phyloP scores from a whole-genome alignment of 2,888 invertebrate genomes.

The Hoplodrina ambigua region DNA sequence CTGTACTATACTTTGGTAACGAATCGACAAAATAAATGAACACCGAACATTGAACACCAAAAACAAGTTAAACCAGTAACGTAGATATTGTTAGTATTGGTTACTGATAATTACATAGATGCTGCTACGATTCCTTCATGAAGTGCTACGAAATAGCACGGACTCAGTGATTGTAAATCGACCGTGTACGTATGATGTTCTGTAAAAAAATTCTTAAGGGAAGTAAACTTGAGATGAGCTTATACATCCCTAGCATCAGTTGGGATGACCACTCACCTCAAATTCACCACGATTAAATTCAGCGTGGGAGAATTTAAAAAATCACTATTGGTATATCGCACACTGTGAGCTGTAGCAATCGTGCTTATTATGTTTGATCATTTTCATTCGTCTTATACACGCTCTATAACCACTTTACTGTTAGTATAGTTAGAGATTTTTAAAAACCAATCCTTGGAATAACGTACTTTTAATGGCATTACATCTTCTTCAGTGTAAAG shows the following conservation, averaged over 20 bases:
- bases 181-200: not conserved
- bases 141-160: slow-evolving; percentile 15
- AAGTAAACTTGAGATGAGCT: too few species aligned
- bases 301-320: too few species aligned
- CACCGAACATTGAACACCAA: too few species aligned
- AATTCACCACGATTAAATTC: too few species aligned
- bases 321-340: not conserved
- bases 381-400: slow-evolving; percentile 1
- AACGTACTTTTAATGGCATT: not conserved
- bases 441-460: slow-evolving; percentile 11
- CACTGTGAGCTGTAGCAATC: slow-evolving; percentile 19
- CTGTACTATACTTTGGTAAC: too few species aligned
- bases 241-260: too few species aligned
- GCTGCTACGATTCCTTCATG: not conserved
- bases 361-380: slow-evolving; percentile 45
- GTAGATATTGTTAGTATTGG: too few species aligned
- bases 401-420: slow-evolving; percentile 8
- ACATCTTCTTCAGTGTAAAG: not conserved
- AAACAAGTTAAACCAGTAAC: too few species aligned
- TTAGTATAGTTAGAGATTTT: slow-evolving; percentile 13
- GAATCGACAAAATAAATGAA: too few species aligned
- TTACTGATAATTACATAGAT: too few species aligned
- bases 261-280: too few species aligned
- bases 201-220: too few species aligned
- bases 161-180: slow-evolving; percentile 24